Evolutionary conservation across 1,140 invertebrate species (phyloP).

Genomic region (Drosophila persimilis): DNA sequence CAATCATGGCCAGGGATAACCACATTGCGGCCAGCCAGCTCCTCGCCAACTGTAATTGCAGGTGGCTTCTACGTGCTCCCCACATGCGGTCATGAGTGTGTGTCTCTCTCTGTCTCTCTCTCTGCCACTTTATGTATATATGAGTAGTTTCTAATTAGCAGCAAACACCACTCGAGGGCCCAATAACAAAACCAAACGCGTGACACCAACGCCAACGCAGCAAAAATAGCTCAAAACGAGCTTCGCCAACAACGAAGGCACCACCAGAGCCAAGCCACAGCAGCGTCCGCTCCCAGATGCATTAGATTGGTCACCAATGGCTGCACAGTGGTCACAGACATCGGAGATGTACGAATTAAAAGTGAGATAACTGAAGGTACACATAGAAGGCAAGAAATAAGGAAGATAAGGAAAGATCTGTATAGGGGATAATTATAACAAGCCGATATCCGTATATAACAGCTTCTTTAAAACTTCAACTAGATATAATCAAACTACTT

Average conservation of each 20-base stretch:
- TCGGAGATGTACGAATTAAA: too few species aligned
- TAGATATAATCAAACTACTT: too few species aligned
- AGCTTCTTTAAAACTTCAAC: too few species aligned
- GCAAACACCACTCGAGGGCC: constrained; percentile 64
- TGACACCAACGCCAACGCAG: constrained; percentile 47
- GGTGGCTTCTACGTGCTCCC: constrained; percentile 25
- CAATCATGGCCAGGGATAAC: constrained; percentile 21
- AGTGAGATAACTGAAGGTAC: not conserved
- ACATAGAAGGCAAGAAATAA: too few species aligned
- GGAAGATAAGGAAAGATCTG: too few species aligned
- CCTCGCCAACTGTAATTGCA: constrained; percentile 60
- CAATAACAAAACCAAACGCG: constrained; percentile 61
- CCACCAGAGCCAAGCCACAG: constrained; percentile 7
- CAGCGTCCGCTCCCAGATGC: constrained; percentile 35
- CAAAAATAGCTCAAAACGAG: constrained; percentile 39
- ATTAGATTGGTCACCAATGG: constrained; percentile 8
- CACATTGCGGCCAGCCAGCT: constrained; percentile 21
- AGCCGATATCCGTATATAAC: too few species aligned
- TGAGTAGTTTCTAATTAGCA: constrained; percentile 70
- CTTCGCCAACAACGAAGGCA: constrained; percentile 10
- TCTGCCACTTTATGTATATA: constrained; percentile 10
- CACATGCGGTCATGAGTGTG: not conserved
- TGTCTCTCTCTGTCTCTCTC: not conserved
- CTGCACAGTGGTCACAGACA: constrained; percentile 18
- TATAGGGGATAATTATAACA: too few species aligned